phyloP scores from a whole-genome alignment of 2,797 vertebrate species.

The Rallus crepitans region DNA sequence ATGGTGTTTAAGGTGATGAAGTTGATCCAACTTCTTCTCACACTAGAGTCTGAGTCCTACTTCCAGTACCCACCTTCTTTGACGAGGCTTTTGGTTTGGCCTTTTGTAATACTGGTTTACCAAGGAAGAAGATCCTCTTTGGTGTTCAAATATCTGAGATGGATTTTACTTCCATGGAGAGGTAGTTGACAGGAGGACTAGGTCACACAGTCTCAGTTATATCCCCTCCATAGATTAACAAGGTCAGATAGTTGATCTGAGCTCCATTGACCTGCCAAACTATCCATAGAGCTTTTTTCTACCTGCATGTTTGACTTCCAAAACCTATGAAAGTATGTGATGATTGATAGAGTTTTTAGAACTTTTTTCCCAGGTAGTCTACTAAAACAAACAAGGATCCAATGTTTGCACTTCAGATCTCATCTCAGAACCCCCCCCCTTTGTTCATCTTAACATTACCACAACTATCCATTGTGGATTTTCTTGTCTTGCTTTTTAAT shows the following conservation, averaged over 20 bases:
- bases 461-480: background rate
- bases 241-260: background rate
- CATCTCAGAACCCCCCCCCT: background rate
- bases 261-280: background rate
- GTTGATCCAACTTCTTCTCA: background rate
- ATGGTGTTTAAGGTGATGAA: background rate
- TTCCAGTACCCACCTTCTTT: background rate
- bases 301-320: background rate
- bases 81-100: background rate
- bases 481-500: background rate
- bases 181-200: background rate
- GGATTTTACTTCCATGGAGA: background rate
- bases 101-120: background rate
- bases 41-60: background rate
- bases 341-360: background rate
- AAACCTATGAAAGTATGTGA: background rate
- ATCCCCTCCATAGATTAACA: background rate
- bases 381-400: background rate
- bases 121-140: background rate
- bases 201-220: background rate
- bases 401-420: background rate
- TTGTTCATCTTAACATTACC: background rate
- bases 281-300: background rate
- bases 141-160: background rate
- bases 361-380: background rate